Percentiles rank a stretch among this genome's conserved stretches.
Evolutionary conservation across 1,140 invertebrate species (phyloP).

Genomic region (Melipona quadrifasciata): DNA sequence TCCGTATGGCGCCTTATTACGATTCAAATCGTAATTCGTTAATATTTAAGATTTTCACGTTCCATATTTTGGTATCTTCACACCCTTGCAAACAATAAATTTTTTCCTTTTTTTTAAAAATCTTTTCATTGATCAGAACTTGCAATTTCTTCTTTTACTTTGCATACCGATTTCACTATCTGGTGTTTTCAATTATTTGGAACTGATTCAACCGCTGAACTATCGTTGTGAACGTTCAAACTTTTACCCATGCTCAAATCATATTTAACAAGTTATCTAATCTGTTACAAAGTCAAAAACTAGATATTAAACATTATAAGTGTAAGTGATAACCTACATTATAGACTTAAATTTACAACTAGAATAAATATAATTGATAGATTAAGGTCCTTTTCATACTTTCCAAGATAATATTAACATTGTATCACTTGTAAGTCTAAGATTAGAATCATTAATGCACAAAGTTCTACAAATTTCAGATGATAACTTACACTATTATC

Average conservation of each 20-base stretch:
- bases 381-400: conserved; percentile 66
- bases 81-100: conserved; percentile 55
- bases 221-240: conserved; percentile 27
- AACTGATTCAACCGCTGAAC: conserved; percentile 40
- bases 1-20: conserved; percentile 61
- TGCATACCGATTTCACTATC: conserved; percentile 31
- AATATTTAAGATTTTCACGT: conserved; percentile 46
- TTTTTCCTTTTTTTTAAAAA: conserved; percentile 20
- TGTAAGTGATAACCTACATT: conserved; percentile 48
- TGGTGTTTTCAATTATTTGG: conserved; percentile 24
- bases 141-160: not conserved
- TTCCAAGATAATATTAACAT: conserved; percentile 65
- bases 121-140: not conserved
- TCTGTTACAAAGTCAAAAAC: conserved; percentile 52
- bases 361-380: conserved; percentile 70
- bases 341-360: conserved; percentile 64
- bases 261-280: conserved; percentile 56
- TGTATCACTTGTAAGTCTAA: conserved; percentile 55
- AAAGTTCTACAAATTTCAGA: conserved; percentile 1
- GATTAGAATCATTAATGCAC: conserved; percentile 69
- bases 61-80: conserved; percentile 61
- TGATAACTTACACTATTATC: not conserved
- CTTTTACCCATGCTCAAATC: conserved; percentile 18
- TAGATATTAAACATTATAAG: conserved; percentile 52
- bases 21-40: conserved; percentile 59